Evolutionary conservation across 2,888 invertebrate genomes (phyloP).

Genomic region (Megalurothrips usitatus): DNA sequence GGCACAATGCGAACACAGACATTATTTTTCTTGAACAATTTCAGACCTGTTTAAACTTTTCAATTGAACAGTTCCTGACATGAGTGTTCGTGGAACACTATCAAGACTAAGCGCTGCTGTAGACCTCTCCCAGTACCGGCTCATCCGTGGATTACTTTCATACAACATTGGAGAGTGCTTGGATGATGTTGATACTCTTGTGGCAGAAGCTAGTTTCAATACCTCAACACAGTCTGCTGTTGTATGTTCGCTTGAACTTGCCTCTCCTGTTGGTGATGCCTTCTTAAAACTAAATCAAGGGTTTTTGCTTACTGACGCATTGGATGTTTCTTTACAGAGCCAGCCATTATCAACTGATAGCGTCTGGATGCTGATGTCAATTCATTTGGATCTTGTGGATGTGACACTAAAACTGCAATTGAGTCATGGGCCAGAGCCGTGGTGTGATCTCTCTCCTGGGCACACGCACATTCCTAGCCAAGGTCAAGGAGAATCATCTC

Average conservation of each 20-base stretch:
- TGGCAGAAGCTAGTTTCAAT: not conserved
- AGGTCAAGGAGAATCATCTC: slow-evolving; percentile 45
- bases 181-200: slow-evolving; percentile 53
- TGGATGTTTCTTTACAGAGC: slow-evolving; percentile 13
- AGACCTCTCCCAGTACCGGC: slow-evolving; percentile 78
- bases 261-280: slow-evolving; percentile 22
- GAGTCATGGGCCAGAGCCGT: slow-evolving; percentile 48
- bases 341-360: slow-evolving; percentile 29
- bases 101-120: slow-evolving; percentile 78
- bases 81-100: slow-evolving; percentile 77
- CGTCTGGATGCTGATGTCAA: slow-evolving; percentile 73
- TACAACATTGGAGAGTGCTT: slow-evolving; percentile 86
- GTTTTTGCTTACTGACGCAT: not conserved
- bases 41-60: slow-evolving; percentile 32
- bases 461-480: slow-evolving; percentile 36
- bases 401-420: slow-evolving; percentile 71
- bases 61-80: slow-evolving; percentile 64
- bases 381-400: slow-evolving; percentile 78
- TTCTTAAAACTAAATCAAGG: not conserved
- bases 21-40: slow-evolving; percentile 6
- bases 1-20: not conserved
- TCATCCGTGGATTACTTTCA: slow-evolving; percentile 78
- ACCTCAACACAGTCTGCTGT: not conserved
- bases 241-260: not conserved
- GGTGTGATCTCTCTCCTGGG: slow-evolving; percentile 43